A percentile compares a stretch with the other conserved stretches of the same genome.
These are phyloP conservation scores for Fulmarus glacialis DNA, from an alignment of 2,113 vertebrate species.

Conservation along the genomic window DNA sequence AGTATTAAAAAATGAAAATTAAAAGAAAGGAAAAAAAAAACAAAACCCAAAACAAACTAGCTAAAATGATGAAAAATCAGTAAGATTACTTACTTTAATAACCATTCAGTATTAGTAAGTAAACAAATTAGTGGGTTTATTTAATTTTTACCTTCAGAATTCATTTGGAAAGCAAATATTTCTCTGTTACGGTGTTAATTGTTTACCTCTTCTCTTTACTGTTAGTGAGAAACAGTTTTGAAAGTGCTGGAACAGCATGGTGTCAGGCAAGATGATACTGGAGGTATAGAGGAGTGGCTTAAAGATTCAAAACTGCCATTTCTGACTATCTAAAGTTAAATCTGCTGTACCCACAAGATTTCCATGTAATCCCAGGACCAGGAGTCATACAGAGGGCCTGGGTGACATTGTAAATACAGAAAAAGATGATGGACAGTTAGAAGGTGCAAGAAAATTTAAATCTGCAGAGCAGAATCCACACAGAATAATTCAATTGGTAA, in stretches of 20 bases:
- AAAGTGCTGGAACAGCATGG: not conserved
- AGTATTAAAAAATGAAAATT: not conserved
- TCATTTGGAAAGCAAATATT: not conserved
- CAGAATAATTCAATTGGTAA: not conserved
- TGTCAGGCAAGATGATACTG: not conserved
- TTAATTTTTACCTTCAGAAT: not conserved
- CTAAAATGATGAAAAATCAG: not conserved
- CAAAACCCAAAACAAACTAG: not conserved
- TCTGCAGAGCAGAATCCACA: not conserved
- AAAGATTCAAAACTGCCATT: not conserved
- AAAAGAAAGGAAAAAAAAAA: rapidly evolving
- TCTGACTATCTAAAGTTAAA: not conserved
- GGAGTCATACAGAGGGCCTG: not conserved
- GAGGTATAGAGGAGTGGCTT: not conserved
- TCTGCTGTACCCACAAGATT: not conserved
- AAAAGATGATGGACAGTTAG: not conserved
- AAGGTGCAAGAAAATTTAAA: not conserved
- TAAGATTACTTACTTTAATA: not conserved
- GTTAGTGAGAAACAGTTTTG: not conserved
- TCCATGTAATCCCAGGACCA: not conserved
- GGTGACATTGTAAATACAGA: not conserved
- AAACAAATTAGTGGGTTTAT: not conserved
- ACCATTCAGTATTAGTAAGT: not conserved
- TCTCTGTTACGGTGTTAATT: not conserved
- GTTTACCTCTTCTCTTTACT: not conserved